Evolutionary conservation across 2,113 vertebrate species (phyloP).

Genomic region (Oreocharis arfaki): DNA sequence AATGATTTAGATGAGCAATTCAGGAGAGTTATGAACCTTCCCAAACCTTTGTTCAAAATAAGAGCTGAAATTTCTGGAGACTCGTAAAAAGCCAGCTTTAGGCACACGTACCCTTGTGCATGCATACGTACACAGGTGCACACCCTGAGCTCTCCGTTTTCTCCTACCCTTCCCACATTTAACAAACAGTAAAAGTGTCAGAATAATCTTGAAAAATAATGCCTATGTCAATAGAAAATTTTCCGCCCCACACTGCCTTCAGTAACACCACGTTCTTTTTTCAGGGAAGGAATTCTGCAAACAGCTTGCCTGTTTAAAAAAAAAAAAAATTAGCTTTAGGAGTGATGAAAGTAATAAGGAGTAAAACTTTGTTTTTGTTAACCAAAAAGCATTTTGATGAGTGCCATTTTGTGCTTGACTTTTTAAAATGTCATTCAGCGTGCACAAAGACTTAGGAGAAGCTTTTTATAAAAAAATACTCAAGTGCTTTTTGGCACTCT

Average conservation of each 20-base stretch:
- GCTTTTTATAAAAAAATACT: neutral
- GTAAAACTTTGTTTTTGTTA: neutral
- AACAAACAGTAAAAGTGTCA: neutral
- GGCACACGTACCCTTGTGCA: neutral
- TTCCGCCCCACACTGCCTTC: neutral
- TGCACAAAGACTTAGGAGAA: neutral
- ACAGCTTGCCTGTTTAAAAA: neutral
- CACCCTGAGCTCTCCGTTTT: neutral
- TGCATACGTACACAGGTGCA: neutral
- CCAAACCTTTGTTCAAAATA: neutral
- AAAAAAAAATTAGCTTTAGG: neutral
- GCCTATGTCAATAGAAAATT: neutral
- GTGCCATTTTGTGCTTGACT: neutral
- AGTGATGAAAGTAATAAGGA: neutral
- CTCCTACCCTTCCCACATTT: neutral
- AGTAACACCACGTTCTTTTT: neutral
- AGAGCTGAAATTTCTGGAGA: neutral
- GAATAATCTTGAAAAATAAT: neutral
- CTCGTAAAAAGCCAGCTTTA: neutral
- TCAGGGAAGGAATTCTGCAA: neutral
- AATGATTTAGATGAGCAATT: constrained; percentile 19
- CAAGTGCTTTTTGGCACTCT: neutral
- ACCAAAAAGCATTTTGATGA: neutral
- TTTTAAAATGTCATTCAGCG: neutral
- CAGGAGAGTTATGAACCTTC: neutral